Percentiles rank a stretch among this genome's conserved stretches.
Evolutionary conservation across 1,140 invertebrate species (phyloP).

Genomic region (Meloidogyne hapla): DNA sequence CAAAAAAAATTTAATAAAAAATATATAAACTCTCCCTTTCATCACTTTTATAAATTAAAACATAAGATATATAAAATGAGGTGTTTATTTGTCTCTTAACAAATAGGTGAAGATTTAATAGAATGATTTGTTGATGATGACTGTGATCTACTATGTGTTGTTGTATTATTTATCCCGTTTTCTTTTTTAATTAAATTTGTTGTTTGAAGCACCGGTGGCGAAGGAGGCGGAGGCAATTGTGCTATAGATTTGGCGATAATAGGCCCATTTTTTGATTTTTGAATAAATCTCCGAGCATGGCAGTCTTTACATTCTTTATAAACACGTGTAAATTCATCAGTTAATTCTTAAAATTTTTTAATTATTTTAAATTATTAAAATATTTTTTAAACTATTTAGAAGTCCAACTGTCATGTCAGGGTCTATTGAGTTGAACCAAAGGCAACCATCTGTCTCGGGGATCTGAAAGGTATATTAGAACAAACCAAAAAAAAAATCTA

Average conservation of each 20-base stretch:
- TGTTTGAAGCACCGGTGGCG: slow-evolving; percentile 2
- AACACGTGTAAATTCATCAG: slow-evolving; percentile 27
- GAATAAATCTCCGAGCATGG: background rate
- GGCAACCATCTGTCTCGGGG: slow-evolving; percentile 16
- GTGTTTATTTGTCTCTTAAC: background rate
- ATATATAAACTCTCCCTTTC: too few species aligned
- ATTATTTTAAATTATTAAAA: slow-evolving; percentile 15
- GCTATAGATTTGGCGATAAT: slow-evolving; percentile 7
- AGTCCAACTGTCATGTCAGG: slow-evolving; percentile 30
- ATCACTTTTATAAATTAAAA: background rate
- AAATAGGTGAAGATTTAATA: background rate
- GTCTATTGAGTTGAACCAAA: slow-evolving; percentile 39
- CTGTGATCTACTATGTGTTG: background rate
- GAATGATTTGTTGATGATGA: background rate
- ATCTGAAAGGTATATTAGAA: slow-evolving; percentile 21
- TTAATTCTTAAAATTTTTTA: slow-evolving; percentile 20
- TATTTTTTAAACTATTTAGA: slow-evolving; percentile 16
- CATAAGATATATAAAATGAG: background rate
- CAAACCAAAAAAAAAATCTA: slow-evolving; percentile 15
- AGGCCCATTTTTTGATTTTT: background rate
- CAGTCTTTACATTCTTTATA: slow-evolving; percentile 20
- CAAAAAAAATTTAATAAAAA: too few species aligned
- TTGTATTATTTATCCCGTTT: slow-evolving; percentile 9
- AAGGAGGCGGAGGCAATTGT: slow-evolving; percentile 11
- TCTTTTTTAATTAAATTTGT: slow-evolving; percentile 4